phyloP scores from a whole-genome alignment of 2,888 invertebrate species.

The Drosophila subsilvestris region DNA sequence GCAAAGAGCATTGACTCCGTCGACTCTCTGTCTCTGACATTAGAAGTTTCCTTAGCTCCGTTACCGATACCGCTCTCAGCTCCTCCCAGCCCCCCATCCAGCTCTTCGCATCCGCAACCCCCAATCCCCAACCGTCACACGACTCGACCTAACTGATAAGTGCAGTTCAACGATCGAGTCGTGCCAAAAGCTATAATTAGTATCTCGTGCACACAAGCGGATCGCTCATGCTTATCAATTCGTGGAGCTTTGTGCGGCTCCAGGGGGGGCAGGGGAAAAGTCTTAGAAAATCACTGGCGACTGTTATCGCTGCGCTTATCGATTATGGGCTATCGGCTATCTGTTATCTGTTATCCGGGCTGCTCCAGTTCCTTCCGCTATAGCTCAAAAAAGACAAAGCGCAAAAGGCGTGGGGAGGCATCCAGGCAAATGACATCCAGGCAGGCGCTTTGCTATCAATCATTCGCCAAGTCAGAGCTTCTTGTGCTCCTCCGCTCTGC shows the following conservation, averaged over 20 bases:
- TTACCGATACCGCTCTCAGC: background rate
- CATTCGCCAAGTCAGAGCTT: constrained; percentile 20
- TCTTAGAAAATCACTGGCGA: background rate
- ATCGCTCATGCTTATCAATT: constrained; percentile 18
- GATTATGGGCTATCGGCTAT: background rate
- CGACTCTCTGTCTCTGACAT: constrained; percentile 16
- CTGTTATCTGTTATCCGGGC: constrained; percentile 1
- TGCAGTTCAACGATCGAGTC: constrained; percentile 40
- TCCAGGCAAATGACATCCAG: constrained; percentile 37
- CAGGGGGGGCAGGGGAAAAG: background rate
- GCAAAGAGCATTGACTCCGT: constrained; percentile 28
- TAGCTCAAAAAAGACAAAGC: background rate
- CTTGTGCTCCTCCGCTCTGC: background rate
- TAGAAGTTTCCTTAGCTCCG: constrained; percentile 11
- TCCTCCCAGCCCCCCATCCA: background rate
- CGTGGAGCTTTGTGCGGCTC: too few species aligned
- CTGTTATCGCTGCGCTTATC: background rate
- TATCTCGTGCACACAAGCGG: constrained; percentile 34
- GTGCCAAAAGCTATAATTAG: constrained; percentile 38
- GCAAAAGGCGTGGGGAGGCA: background rate
- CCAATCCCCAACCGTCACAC: background rate
- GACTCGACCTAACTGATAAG: constrained; percentile 25
- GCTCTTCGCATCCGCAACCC: background rate
- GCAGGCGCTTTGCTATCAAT: constrained; percentile 43
- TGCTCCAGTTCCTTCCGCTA: background rate